Conservation (phyloP, 2,113 vertebrate species). For the Dermatemys mawii region DNA sequence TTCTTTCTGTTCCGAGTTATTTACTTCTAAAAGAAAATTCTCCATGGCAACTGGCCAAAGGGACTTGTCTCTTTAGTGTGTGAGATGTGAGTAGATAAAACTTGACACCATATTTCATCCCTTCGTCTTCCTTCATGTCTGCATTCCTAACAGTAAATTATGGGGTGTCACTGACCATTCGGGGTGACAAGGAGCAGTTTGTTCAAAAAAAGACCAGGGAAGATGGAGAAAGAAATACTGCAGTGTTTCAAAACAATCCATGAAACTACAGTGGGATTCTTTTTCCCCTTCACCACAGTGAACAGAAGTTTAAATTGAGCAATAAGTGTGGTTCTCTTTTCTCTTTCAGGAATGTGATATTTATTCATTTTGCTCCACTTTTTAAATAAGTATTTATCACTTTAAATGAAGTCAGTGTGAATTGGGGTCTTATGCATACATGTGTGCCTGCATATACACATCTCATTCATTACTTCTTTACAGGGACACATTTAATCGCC, state of each 20-base stretch:
- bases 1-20: slow-evolving; percentile 70
- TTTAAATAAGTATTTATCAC: neutral
- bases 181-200: slow-evolving; percentile 56
- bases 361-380: neutral
- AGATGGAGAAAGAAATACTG: slow-evolving; percentile 46
- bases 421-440: neutral
- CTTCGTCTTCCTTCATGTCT: slow-evolving; percentile 58
- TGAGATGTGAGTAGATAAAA: slow-evolving; percentile 66
- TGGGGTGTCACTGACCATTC: slow-evolving; percentile 57
- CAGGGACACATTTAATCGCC: slow-evolving; percentile 1
- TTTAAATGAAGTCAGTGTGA: neutral
- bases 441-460: accelerated
- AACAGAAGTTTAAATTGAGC: slow-evolving; percentile 59
- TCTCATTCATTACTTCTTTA: neutral
- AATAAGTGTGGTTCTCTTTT: slow-evolving; percentile 53
- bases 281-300: neutral
- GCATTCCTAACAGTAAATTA: slow-evolving; percentile 77
- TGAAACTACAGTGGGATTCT: slow-evolving; percentile 45
- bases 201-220: slow-evolving; percentile 47
- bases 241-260: slow-evolving; percentile 62
- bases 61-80: slow-evolving; percentile 57
- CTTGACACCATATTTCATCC: slow-evolving; percentile 59
- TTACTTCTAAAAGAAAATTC: slow-evolving; percentile 72
- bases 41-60: slow-evolving; percentile 71
- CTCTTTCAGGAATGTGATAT: slow-evolving; percentile 4